These are phyloP conservation scores for Minunthozetes semirufus DNA, from an alignment of 2,888 invertebrate genomes.

Conservation along the genomic window DNA sequence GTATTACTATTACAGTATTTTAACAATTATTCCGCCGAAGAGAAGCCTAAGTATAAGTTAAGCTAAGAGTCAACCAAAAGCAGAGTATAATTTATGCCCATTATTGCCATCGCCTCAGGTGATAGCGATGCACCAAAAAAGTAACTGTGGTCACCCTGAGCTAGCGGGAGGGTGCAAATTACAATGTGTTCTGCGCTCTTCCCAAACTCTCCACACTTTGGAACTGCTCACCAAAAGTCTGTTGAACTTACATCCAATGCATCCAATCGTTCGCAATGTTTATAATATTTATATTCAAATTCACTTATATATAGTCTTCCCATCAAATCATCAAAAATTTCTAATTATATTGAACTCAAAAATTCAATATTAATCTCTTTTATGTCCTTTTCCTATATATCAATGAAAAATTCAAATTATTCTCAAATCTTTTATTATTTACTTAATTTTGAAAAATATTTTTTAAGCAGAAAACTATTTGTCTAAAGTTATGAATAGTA, in stretches of 20 bases:
- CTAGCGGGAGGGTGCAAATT: conserved; percentile 32
- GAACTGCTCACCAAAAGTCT: neutral
- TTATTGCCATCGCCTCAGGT: conserved; percentile 37
- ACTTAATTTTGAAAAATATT: too few relatives aligned
- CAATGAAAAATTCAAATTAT: too few relatives aligned
- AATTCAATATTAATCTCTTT: too few relatives aligned
- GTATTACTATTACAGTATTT: neutral
- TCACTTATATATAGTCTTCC: neutral
- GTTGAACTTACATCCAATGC: neutral
- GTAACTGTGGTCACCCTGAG: conserved; percentile 32
- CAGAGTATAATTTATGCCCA: conserved; percentile 40
- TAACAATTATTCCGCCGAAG: conserved; percentile 19
- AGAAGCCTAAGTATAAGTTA: conserved; percentile 20
- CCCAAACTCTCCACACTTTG: neutral
- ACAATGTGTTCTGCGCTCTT: conserved; percentile 7
- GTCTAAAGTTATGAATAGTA: too few relatives aligned
- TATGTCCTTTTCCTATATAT: too few relatives aligned
- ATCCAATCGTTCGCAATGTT: neutral
- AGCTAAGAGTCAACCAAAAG: neutral
- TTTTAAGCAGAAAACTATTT: too few relatives aligned
- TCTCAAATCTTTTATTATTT: too few relatives aligned
- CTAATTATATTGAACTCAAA: too few relatives aligned
- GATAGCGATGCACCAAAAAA: conserved; percentile 24
- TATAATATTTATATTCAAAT: too few relatives aligned
- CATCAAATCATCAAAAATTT: neutral